Base-by-base conservation (phyloP, 2,797 vertebrate species). In the Phaenicophaeus curvirostris region DNA sequence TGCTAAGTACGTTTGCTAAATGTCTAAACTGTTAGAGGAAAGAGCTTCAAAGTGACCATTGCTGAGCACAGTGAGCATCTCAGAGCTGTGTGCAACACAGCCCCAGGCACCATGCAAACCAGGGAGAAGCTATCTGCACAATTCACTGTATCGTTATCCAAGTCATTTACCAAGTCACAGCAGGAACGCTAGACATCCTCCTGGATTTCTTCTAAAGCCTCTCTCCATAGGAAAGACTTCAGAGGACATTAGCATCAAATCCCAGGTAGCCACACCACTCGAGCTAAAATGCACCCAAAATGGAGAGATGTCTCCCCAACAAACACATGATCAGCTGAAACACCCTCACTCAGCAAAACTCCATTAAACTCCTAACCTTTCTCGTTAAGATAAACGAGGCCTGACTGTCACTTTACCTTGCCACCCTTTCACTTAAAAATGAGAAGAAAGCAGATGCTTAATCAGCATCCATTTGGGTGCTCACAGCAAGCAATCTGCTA, bases 401-500 rank as follows among this genome's bases (percentile, higher is more conserved):
- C 91, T 75, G 89, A 58, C 93, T 95, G 85, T 83, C 91, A 92
- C 94, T 85, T 93, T 81, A 96, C 90, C 92, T 95, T 91, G 91
- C 87, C 89, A 75, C 79, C 54, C 82, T 91, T 93, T 84, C 92
- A 20, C 80, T 95, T 95, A 68, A 72, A 94, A 59, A 79, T 46
- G 59, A 95, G 87, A 91, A 83, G 73, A 69, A 95, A 96, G 89
- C 92, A 94, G 92, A 93, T 94, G 93, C 94, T 96, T 92, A 87
- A 91, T 95, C 92, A 91, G 80, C 89, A 92, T 94, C 94, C 71
- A 58, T 91, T 89, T n/a, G 76, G 62, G 69, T 74, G 53, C 85
- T 94, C 92, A 81, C 87, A 44, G 35, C 31, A 83, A 92, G 85
- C 91, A 91, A 95, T 83, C 86, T 95, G 87, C 89, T 89, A 5